Evolutionary conservation across 2,888 invertebrate species (phyloP).

Genomic region (Troides helena): DNA sequence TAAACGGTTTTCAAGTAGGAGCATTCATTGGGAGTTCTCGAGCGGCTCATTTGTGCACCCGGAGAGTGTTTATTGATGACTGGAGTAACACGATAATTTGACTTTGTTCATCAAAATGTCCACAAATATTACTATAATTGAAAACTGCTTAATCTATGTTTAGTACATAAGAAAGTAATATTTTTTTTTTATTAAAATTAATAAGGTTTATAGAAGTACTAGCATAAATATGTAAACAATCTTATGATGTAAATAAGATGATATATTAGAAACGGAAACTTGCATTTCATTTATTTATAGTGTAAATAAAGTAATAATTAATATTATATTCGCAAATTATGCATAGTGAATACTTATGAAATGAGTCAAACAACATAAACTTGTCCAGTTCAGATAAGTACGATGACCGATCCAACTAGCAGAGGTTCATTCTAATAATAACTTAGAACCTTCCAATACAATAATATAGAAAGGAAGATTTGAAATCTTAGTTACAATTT

Average conservation of each 20-base stretch:
- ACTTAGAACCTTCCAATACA: conserved; percentile 41
- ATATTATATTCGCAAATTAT: background rate
- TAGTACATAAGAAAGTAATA: too few species aligned
- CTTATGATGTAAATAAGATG: too few species aligned
- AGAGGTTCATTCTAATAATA: conserved; percentile 59
- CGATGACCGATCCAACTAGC: conserved; percentile 57
- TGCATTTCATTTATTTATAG: background rate
- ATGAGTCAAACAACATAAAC: conserved; percentile 21
- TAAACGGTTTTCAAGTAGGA: conserved; percentile 26
- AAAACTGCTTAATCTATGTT: background rate
- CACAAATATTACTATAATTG: conserved; percentile 24
- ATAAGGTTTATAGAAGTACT: too few species aligned
- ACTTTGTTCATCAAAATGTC: conserved; percentile 26
- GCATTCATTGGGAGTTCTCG: conserved; percentile 27
- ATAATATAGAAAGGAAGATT: conserved; percentile 3
- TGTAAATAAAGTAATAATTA: background rate
- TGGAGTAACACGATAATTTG: conserved; percentile 19
- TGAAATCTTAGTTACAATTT: background rate
- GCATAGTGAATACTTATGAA: background rate
- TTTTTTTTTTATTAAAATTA: too few species aligned
- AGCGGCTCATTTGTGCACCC: conserved; percentile 24
- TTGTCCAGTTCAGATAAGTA: conserved; percentile 41
- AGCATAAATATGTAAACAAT: too few species aligned
- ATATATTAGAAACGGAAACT: background rate
- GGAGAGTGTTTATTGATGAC: conserved; percentile 13